These are phyloP conservation scores for Eupeodes latifasciatus DNA, from an alignment of 2,888 invertebrate genomes.

Conservation along the genomic window DNA sequence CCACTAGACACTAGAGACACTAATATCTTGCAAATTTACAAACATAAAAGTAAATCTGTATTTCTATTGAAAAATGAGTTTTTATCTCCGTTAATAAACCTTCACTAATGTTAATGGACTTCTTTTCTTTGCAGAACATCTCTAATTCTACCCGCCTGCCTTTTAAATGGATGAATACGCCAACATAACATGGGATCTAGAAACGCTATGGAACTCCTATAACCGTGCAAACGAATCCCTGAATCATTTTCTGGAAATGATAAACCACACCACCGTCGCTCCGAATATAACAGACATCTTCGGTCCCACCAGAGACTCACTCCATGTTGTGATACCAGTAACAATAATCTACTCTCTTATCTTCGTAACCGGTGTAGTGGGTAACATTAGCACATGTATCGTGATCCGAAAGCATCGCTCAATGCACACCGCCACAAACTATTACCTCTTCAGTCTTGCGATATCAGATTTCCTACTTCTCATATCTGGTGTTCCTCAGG, in stretches of 20 bases:
- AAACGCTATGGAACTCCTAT: slow-evolving; percentile 57
- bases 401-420: slow-evolving; percentile 92
- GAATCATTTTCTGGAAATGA: slow-evolving; percentile 54
- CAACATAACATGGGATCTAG: slow-evolving; percentile 67
- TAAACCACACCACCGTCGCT: slow-evolving; percentile 51
- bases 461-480: slow-evolving; percentile 92
- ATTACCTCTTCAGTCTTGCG: slow-evolving; percentile 93
- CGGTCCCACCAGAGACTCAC: slow-evolving; percentile 87
- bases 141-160: not conserved
- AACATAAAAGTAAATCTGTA: not conserved
- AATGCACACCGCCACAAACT: slow-evolving; percentile 93
- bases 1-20: too few relatives aligned
- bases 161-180: slow-evolving; percentile 58
- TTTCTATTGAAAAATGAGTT: not conserved
- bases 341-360: slow-evolving; percentile 91
- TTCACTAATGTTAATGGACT: slow-evolving; percentile 14
- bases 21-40: not conserved
- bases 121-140: slow-evolving; percentile 50
- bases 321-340: slow-evolving; percentile 88
- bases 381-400: slow-evolving; percentile 93
- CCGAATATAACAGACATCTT: slow-evolving; percentile 74
- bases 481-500: slow-evolving; percentile 89
- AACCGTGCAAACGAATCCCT: slow-evolving; percentile 50
- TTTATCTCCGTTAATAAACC: not conserved
- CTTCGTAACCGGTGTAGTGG: slow-evolving; percentile 91